Evolutionary conservation across 2,888 invertebrate genomes (phyloP).

Genomic region (Beris morrisii): DNA sequence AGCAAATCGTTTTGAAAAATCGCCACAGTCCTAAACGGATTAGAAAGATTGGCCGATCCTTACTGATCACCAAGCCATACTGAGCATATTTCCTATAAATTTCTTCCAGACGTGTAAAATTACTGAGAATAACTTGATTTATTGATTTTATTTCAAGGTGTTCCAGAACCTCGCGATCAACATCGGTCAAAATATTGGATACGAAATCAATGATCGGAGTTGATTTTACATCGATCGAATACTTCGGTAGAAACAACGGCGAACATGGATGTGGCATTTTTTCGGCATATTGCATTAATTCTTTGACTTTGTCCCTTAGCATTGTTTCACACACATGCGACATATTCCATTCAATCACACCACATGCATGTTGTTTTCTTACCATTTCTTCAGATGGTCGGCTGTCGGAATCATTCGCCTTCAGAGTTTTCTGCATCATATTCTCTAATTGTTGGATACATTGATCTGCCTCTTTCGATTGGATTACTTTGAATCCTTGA

Average conservation of each 20-base stretch:
- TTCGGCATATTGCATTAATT: background rate
- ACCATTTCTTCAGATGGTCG: no score
- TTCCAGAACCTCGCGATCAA: slow-evolving; percentile 7
- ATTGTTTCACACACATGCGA: background rate
- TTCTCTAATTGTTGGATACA: background rate
- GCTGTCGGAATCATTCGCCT: background rate
- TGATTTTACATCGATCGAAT: slow-evolving; percentile 16
- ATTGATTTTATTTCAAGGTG: slow-evolving; percentile 19
- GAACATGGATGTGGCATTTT: background rate
- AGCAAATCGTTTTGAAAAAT: slow-evolving; percentile 16
- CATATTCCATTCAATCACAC: background rate
- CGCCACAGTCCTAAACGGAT: slow-evolving; percentile 31
- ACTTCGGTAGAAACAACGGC: slow-evolving; percentile 31
- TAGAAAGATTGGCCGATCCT: background rate
- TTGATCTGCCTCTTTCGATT: slow-evolving; percentile 10
- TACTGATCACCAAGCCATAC: background rate
- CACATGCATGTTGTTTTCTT: no score
- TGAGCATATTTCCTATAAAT: slow-evolving; percentile 20
- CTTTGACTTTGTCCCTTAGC: background rate
- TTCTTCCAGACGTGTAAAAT: slow-evolving; percentile 3
- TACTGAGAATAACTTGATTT: slow-evolving; percentile 22
- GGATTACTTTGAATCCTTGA: background rate
- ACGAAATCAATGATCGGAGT: slow-evolving; percentile 22
- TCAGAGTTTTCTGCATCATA: background rate
- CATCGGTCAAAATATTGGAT: background rate